These are phyloP conservation scores for Carduelis carduelis DNA, from an alignment of 2,797 vertebrate species.

Conservation along the genomic window DNA sequence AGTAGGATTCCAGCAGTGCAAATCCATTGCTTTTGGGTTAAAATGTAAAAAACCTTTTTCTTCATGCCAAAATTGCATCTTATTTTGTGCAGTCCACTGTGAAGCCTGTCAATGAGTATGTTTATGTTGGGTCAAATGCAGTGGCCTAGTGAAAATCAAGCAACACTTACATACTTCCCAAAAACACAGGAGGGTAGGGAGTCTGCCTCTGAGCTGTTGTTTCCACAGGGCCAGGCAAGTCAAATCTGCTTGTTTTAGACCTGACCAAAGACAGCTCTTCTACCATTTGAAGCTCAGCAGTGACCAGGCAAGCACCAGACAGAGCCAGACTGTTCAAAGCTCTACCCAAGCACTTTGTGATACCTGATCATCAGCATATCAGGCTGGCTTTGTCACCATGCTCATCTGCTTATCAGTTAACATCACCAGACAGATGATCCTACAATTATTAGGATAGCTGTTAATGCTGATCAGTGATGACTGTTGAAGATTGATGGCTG, in stretches of 20 bases:
- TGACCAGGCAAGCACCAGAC: background rate
- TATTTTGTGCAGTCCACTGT: background rate
- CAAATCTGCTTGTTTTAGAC: background rate
- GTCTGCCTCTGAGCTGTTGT: background rate
- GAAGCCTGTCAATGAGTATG: background rate
- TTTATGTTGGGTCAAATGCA: background rate
- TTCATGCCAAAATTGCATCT: background rate
- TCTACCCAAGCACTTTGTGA: background rate
- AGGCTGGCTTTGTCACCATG: background rate
- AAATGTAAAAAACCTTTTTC: background rate
- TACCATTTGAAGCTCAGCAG: background rate
- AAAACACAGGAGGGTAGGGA: background rate
- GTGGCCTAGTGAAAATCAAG: background rate
- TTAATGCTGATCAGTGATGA: background rate
- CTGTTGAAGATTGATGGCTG: background rate
- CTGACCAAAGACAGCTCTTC: background rate
- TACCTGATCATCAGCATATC: background rate
- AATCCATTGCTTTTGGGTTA: background rate
- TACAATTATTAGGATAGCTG: background rate
- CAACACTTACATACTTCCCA: background rate
- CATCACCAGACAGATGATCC: background rate
- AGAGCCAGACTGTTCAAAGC: background rate
- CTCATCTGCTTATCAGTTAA: background rate
- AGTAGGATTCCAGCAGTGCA: background rate
- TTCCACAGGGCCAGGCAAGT: background rate